Evolutionary conservation across 1,140 invertebrate genomes (phyloP).

Genomic region (Zaprionus tsacasi): DNA sequence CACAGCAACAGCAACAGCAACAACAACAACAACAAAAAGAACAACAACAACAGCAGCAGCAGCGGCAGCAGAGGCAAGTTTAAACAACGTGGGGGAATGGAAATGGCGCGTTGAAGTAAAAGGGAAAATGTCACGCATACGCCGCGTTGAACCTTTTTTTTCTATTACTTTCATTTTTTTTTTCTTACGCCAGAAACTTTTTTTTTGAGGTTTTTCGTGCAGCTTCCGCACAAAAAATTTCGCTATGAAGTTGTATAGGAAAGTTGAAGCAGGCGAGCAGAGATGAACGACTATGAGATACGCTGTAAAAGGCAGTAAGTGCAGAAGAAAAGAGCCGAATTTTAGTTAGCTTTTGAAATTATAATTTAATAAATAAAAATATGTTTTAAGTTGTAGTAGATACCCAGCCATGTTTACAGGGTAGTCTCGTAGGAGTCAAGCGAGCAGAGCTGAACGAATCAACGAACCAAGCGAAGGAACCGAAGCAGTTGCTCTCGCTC

Average conservation of each 20-base stretch:
- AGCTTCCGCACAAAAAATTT: conserved; percentile 20
- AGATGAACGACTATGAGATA: background rate
- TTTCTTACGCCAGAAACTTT: conserved; percentile 16
- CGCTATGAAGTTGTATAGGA: background rate
- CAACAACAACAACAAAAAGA: conserved; percentile 26
- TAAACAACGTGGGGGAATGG: conserved; percentile 75
- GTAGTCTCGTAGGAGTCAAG: conserved; percentile 6
- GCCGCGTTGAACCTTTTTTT: conserved; percentile 70
- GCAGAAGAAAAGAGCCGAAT: background rate
- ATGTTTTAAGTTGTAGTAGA: too few species aligned
- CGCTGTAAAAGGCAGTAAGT: background rate
- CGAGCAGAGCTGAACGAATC: conserved; percentile 19
- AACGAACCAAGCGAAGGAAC: conserved; percentile 26
- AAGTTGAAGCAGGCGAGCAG: background rate
- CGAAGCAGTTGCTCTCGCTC: background rate
- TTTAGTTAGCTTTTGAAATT: too few species aligned
- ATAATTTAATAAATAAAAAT: too few species aligned
- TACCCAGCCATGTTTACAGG: background rate
- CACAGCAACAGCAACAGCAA: conserved; percentile 8
- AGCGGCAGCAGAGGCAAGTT: conserved; percentile 56
- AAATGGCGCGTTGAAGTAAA: conserved; percentile 58
- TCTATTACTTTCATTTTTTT: conserved; percentile 37
- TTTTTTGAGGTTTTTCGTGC: conserved; percentile 19
- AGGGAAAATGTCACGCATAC: conserved; percentile 57
- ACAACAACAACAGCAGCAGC: background rate